Percentiles rank a stretch among this genome's conserved stretches.
These are phyloP conservation scores for Pogonomyrmex californicus DNA, from an alignment of 1,140 invertebrate species.

Conservation along the genomic window DNA sequence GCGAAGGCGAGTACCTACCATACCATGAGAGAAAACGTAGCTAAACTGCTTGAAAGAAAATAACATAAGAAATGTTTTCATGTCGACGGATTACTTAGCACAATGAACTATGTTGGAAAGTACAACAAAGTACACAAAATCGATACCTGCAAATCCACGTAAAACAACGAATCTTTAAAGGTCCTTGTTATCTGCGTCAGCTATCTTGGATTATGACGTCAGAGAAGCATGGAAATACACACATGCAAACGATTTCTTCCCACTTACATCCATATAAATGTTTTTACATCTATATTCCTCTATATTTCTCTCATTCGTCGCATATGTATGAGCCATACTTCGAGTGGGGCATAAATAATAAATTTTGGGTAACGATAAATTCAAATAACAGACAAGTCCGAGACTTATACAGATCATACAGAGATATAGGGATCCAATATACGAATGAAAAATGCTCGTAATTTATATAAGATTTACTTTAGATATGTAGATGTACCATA, in stretches of 20 bases:
- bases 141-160: slow-evolving; percentile 2
- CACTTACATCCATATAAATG: not conserved
- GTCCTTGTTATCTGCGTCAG: slow-evolving; percentile 24
- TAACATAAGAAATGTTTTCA: not conserved
- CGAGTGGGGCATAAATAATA: slow-evolving; percentile 6
- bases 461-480: not conserved
- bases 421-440: not conserved
- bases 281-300: not conserved
- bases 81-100: not conserved
- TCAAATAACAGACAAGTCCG: not conserved
- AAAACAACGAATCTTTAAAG: slow-evolving; percentile 24
- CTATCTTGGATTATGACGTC: slow-evolving; percentile 34
- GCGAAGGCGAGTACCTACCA: not conserved
- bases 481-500: not conserved
- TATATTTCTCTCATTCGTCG: not conserved
- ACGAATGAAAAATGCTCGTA: not conserved
- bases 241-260: slow-evolving; percentile 23
- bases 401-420: not conserved
- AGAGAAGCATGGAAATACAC: slow-evolving; percentile 32
- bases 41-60: not conserved
- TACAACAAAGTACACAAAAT: slow-evolving; percentile 1
- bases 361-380: slow-evolving; percentile 11
- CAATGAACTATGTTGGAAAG: not conserved
- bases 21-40: not conserved
- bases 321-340: not conserved